These are phyloP conservation scores for Drosophila repleta DNA, from an alignment of 1,140 invertebrate genomes.

Conservation along the genomic window DNA sequence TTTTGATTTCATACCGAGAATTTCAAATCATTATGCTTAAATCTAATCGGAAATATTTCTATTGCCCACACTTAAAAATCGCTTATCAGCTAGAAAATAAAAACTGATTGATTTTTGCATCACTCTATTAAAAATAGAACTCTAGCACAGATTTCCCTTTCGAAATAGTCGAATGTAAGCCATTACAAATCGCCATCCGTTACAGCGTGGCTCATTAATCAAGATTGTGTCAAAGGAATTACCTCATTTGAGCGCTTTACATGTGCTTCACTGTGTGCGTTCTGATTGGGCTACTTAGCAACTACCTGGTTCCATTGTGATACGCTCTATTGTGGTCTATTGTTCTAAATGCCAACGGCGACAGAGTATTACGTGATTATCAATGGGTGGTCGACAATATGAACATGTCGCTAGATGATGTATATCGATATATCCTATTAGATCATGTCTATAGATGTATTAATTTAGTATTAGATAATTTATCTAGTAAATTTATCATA, in stretches of 20 bases:
- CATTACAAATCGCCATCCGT: constrained; percentile 17
- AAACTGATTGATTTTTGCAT: constrained; percentile 19
- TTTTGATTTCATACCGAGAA: neutral
- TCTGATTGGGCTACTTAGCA: constrained; percentile 31
- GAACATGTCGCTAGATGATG: neutral
- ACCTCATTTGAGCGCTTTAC: constrained; percentile 35
- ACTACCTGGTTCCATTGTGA: constrained; percentile 1
- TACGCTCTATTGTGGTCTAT: constrained; percentile 23
- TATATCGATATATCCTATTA: too few species aligned
- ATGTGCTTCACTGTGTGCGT: constrained; percentile 23
- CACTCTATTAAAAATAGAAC: constrained; percentile 3
- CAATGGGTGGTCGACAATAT: constrained; percentile 1
- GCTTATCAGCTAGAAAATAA: constrained; percentile 17
- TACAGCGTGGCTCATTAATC: constrained; percentile 21
- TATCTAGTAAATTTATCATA: too few species aligned
- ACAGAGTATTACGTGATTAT: constrained; percentile 26
- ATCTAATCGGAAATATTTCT: constrained; percentile 6
- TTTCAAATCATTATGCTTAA: neutral
- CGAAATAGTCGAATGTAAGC: constrained; percentile 15
- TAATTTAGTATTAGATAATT: neutral
- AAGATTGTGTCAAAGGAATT: constrained; percentile 52
- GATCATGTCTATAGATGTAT: neutral
- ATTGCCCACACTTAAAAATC: neutral
- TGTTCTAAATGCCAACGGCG: constrained; percentile 14
- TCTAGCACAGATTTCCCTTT: constrained; percentile 27